Evolutionary conservation across 1,140 invertebrate species (phyloP).

Genomic region (Phthorimaea operculella): DNA sequence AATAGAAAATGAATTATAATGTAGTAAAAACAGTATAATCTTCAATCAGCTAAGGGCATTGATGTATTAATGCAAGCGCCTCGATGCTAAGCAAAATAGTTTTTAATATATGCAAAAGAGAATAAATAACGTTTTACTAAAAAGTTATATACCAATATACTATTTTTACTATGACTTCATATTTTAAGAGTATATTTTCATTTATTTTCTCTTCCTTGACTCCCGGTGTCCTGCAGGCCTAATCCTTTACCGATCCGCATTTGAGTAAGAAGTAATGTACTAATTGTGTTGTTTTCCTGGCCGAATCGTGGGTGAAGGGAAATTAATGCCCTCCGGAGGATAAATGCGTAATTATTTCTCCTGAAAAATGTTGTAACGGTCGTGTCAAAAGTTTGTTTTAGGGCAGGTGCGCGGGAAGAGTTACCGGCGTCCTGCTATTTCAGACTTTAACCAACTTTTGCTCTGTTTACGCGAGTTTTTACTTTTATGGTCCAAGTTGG

Average conservation of each 20-base stretch:
- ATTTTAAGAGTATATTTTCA: too few relatives aligned
- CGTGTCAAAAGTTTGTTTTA: conserved; percentile 54
- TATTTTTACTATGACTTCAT: too few relatives aligned
- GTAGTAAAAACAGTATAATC: neutral
- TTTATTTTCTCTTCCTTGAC: too few relatives aligned
- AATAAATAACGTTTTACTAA: too few relatives aligned
- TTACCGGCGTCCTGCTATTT: conserved; percentile 13
- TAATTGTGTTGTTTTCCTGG: conserved; percentile 53
- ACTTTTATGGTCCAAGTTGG: neutral
- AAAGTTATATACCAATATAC: too few relatives aligned
- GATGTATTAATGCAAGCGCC: too few relatives aligned
- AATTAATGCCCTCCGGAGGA: conserved; percentile 56
- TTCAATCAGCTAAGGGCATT: too few relatives aligned
- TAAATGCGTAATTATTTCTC: conserved; percentile 60
- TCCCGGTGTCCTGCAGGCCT: too few relatives aligned
- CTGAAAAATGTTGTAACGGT: conserved; percentile 41
- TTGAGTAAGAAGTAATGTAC: conserved; percentile 45
- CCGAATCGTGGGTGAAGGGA: conserved; percentile 47
- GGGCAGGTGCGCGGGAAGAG: conserved; percentile 52
- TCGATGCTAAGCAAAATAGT: too few relatives aligned
- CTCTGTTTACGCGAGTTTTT: neutral
- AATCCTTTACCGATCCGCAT: conserved; percentile 13
- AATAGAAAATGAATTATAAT: neutral
- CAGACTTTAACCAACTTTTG: neutral
- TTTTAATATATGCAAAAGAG: too few relatives aligned